Percentiles rank a stretch among this genome's conserved stretches.
Conservation (phyloP, 1,140 invertebrate genomes). For the Zophobas morio region DNA sequence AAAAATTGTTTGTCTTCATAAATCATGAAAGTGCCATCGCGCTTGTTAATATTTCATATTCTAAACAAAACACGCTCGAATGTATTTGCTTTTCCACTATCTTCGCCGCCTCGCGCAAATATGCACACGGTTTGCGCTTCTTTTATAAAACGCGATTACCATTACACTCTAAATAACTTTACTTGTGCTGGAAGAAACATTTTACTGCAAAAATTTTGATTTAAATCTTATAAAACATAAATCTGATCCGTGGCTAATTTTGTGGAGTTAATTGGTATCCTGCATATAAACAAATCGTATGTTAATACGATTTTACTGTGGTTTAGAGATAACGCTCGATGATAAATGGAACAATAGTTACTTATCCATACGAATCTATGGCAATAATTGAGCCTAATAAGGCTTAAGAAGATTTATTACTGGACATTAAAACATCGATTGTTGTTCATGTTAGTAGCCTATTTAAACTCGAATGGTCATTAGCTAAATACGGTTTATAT, state of each 20-base stretch:
- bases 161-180: background rate
- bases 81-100: conserved; percentile 7
- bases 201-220: too few species aligned
- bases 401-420: conserved; percentile 21
- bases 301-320: background rate
- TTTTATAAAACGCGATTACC: background rate
- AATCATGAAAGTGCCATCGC: conserved; percentile 31
- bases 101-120: conserved; percentile 16
- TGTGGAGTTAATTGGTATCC: background rate
- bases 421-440: conserved; percentile 5
- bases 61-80: conserved; percentile 16
- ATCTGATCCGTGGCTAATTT: background rate
- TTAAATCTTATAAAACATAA: background rate
- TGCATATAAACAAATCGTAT: background rate
- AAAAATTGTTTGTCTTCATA: conserved; percentile 36
- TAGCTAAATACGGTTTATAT: background rate
- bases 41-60: conserved; percentile 30
- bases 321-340: background rate
- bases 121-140: background rate
- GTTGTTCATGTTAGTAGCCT: conserved; percentile 22
- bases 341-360: background rate
- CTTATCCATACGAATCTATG: background rate
- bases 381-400: conserved; percentile 21
- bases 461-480: conserved; percentile 21
- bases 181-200: too few species aligned